Percentiles rank a stretch among this genome's conserved stretches.
These are phyloP conservation scores for Cerceris ruficornis DNA, from an alignment of 2,888 invertebrate species.

Conservation along the genomic window DNA sequence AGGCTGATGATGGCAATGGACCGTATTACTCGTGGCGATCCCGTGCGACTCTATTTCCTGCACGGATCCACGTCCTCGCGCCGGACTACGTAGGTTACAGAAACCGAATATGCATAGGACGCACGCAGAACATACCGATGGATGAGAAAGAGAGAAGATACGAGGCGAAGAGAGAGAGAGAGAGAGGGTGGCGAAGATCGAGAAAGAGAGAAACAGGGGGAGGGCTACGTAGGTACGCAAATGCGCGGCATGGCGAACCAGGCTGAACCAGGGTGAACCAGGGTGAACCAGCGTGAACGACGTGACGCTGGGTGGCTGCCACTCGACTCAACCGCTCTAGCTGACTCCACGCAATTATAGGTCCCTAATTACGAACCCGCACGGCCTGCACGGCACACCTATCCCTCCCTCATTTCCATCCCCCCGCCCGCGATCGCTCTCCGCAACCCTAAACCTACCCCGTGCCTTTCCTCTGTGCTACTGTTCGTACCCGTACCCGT, in stretches of 20 bases:
- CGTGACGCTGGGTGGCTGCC: slow-evolving; percentile 69
- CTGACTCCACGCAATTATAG: slow-evolving; percentile 73
- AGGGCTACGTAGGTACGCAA: slow-evolving; percentile 34
- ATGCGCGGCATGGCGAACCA: slow-evolving; percentile 24
- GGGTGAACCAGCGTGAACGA: slow-evolving; percentile 65
- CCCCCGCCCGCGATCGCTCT: slow-evolving; percentile 24
- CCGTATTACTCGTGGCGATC: slow-evolving; percentile 38
- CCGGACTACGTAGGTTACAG: neutral
- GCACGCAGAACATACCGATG: neutral
- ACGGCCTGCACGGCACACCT: slow-evolving; percentile 45
- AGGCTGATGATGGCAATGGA: neutral
- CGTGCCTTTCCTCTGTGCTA: slow-evolving; percentile 18
- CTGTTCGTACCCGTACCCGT: slow-evolving; percentile 31
- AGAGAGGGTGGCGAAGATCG: neutral
- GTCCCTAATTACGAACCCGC: slow-evolving; percentile 68
- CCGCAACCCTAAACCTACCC: slow-evolving; percentile 1
- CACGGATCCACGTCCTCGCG: slow-evolving; percentile 37
- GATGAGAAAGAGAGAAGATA: neutral
- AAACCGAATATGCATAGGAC: neutral
- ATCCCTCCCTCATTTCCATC: slow-evolving; percentile 29
- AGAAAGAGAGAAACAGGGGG: slow-evolving; percentile 2
- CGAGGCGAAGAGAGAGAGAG: neutral
- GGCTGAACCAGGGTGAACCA: slow-evolving; percentile 66
- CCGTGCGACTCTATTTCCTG: slow-evolving; percentile 45
- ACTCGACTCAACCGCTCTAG: slow-evolving; percentile 74